Conservation (phyloP, 2,113 vertebrate genomes). For the Psittacus erithacus region DNA sequence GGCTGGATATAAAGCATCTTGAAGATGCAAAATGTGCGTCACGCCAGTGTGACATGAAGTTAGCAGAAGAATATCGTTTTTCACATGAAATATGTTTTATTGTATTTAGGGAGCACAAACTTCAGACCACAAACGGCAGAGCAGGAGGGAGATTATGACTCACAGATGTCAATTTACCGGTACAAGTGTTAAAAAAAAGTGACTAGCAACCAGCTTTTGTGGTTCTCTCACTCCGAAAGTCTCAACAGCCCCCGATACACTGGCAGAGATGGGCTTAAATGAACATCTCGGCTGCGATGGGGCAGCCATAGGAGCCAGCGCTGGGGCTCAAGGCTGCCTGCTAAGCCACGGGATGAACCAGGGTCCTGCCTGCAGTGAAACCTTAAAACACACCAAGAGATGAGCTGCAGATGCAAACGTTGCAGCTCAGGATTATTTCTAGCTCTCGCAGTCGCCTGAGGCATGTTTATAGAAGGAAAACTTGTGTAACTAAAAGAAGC, state of each 20-base stretch:
- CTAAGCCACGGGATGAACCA: neutral
- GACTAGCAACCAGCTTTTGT: constrained; percentile 64
- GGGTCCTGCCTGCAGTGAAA: neutral
- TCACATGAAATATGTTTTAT: constrained; percentile 54
- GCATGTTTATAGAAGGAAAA: neutral
- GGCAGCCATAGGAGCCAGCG: fast-evolving
- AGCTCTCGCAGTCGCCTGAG: neutral
- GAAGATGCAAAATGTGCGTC: neutral
- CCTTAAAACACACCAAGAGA: fast-evolving
- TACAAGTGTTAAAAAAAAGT: constrained; percentile 50
- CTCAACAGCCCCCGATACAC: neutral
- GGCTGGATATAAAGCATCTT: neutral
- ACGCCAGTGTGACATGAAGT: neutral
- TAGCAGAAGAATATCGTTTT: constrained; percentile 42
- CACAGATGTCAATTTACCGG: constrained; percentile 77
- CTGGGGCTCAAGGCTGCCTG: neutral
- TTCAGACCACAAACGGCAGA: constrained; percentile 77
- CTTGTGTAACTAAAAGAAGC: neutral
- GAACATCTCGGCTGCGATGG: neutral
- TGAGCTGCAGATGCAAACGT: neutral
- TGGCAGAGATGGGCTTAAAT: neutral
- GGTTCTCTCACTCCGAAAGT: constrained; percentile 58
- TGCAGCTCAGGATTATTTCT: neutral
- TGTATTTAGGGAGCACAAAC: constrained; percentile 60
- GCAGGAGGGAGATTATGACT: constrained; percentile 72